Conservation (phyloP, 1,140 invertebrate genomes). For the Heliconius himera region DNA sequence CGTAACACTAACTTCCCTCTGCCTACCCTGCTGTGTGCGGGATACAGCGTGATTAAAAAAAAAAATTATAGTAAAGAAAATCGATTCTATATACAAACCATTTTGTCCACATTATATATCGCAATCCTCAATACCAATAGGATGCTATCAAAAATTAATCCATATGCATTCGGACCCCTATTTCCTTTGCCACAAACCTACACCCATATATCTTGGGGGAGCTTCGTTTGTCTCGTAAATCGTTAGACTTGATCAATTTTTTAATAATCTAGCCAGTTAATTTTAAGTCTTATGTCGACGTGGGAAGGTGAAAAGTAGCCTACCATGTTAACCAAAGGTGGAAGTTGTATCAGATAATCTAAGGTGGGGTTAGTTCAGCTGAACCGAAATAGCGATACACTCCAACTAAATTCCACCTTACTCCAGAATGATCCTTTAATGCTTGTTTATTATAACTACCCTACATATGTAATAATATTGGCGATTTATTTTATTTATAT, state of each 20-base stretch:
- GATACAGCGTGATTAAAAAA: too few species aligned
- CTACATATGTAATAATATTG: not conserved
- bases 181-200: slow-evolving; percentile 29
- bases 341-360: slow-evolving; percentile 28
- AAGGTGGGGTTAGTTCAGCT: slow-evolving; percentile 28
- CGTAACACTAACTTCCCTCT: too few species aligned
- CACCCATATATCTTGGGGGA: slow-evolving; percentile 29
- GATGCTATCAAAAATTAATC: slow-evolving; percentile 27
- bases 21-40: too few species aligned
- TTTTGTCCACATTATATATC: not conserved
- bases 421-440: slow-evolving; percentile 16
- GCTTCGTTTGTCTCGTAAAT: slow-evolving; percentile 33
- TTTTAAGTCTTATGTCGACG: slow-evolving; percentile 6
- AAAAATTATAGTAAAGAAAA: not conserved
- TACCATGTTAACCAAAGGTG: slow-evolving; percentile 2
- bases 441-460: slow-evolving; percentile 3
- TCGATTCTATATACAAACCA: not conserved
- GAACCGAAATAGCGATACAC: slow-evolving; percentile 33
- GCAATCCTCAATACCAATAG: slow-evolving; percentile 3
- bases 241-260: slow-evolving; percentile 21
- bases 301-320: slow-evolving; percentile 8
- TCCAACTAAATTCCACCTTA: slow-evolving; percentile 10
- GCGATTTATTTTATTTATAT: not conserved
- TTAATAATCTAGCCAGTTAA: not conserved
- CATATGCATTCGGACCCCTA: slow-evolving; percentile 21